Evolutionary conservation across 2,888 invertebrate genomes (phyloP), one percentile per base, ranked within the genome.

Genomic region (Hoplodrina ambigua): DNA sequence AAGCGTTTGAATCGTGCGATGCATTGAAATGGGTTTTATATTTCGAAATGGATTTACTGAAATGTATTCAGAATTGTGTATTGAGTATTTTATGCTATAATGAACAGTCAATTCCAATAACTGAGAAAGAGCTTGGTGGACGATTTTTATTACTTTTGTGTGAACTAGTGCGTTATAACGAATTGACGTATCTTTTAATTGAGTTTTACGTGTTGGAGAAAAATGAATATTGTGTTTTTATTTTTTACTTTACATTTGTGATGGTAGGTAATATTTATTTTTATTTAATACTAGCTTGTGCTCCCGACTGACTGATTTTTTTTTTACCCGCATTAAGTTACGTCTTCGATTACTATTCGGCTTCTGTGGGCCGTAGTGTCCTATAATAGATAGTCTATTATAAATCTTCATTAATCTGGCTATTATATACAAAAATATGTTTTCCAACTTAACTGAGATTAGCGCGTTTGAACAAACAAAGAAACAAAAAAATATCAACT

Each of bases 1-100:
- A 82, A 77, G 75, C 75, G 63, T 70, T 85, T 74, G 56, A 80
- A 74, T 71, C 82, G 75, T 81, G 63, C 69, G 54, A 80, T 56
- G 75, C 69, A 78, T 80, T 65, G 65, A 83, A 83, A 83, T 70
- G 62, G 78, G 57, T 71, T 75, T 75, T 79, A 73, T 79, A 73
- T 79, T 81, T 69, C 54, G 60, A 73, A 78, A 72, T 65, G 82
- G 79, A 69, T 73, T 78, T 72, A 78, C 60, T 78, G 72, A 81
- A 78, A 78, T 77, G 78, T 67, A 78, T 77, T 78, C 78, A 72
- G 72, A 78, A 65, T 70, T 80, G 70, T 77, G 52, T 72, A 66
- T 63, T 56, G 65, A 66, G 71, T 80, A 76, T 70, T 80, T 80
- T 65, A 78, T 78, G 78, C 55, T 67, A 37, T 78, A 67, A 81